A percentile compares a stretch with the other conserved stretches of the same genome.
Evolutionary conservation across 2,797 vertebrate genomes (phyloP).

Genomic region (Tarsius wallacei): DNA sequence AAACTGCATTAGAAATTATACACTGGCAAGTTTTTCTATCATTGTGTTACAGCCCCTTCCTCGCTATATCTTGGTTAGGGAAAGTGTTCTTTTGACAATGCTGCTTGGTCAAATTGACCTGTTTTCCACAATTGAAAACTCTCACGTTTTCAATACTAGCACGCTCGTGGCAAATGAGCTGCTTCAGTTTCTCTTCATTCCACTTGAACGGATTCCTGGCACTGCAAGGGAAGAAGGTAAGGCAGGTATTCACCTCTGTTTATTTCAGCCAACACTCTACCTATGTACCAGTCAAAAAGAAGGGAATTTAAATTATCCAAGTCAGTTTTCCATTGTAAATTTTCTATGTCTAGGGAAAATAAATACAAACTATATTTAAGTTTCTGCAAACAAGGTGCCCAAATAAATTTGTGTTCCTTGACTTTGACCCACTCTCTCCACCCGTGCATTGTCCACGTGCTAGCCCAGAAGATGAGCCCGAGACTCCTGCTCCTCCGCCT

Average conservation of each 20-base stretch:
- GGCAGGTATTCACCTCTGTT: neutral
- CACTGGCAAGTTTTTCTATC: neutral
- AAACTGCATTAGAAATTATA: neutral
- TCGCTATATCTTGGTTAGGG: neutral
- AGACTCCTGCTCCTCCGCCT: fast-evolving
- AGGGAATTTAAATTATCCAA: neutral
- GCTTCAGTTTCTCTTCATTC: neutral
- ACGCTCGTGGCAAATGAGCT: neutral
- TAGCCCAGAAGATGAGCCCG: neutral
- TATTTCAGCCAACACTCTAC: neutral
- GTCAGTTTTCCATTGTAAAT: neutral
- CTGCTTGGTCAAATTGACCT: neutral
- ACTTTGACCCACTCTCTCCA: neutral
- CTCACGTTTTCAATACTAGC: neutral
- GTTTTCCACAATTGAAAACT: neutral
- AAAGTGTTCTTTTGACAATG: neutral
- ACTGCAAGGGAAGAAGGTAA: neutral
- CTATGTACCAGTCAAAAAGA: neutral
- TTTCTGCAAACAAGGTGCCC: neutral
- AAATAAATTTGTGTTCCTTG: neutral
- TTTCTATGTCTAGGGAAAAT: neutral
- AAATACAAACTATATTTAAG: too few species aligned
- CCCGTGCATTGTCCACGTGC: neutral
- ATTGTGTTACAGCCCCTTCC: neutral
- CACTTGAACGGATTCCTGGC: neutral